Base-by-base conservation (phyloP, 2,113 vertebrate species). In the Trogon surrucura region DNA sequence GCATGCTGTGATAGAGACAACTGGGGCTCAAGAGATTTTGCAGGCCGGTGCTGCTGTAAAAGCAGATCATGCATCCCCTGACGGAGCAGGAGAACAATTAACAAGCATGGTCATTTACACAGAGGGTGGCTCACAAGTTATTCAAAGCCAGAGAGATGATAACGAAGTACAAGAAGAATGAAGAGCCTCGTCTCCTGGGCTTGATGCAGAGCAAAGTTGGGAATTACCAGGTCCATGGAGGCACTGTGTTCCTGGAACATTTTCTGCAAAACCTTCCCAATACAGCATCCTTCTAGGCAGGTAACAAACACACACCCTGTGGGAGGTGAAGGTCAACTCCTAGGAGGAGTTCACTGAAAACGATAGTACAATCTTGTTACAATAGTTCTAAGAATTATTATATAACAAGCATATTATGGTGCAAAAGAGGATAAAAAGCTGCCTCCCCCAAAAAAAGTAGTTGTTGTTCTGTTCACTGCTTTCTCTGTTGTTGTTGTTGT, bases 101-200 rank as follows among this genome's bases (percentile, higher is more conserved):
- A 97, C 98, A 16, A 98, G 98, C 95, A 98, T 99, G 98, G 98
- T 99, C 91, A 99, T 99, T 41, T 99, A 99, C 89, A 98, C 98
- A 57, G 98, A 99, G 66, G 97, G 98, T 41, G 92, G 97, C 14
- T 96, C 98, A 44, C 97, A 98, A 29, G 96, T 97, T 61, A 85
- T 97, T 72, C 94, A 96, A 93, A 93, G 88, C 97, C 97, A 97
- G 89, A 96, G 96, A 92, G 96, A 97, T 74, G 95, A 78, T 62
- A 94, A 81, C 14, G 93, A 96, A 89, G 71, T 93, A 56, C 93
- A 95, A 38, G 97, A 98, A 70, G 90, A 87, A 17, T 97, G 72
- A 97, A 83, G 57, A 85, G 9, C 27, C 75, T 72, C 29, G 8
- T 53, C 30, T 57, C 4, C 0, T 75, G 80, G 54, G 11, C 34